Percentiles rank a stretch among this genome's conserved stretches.
Evolutionary conservation across 1,140 invertebrate species (phyloP).

Genomic region (Neodiprion virginianus): DNA sequence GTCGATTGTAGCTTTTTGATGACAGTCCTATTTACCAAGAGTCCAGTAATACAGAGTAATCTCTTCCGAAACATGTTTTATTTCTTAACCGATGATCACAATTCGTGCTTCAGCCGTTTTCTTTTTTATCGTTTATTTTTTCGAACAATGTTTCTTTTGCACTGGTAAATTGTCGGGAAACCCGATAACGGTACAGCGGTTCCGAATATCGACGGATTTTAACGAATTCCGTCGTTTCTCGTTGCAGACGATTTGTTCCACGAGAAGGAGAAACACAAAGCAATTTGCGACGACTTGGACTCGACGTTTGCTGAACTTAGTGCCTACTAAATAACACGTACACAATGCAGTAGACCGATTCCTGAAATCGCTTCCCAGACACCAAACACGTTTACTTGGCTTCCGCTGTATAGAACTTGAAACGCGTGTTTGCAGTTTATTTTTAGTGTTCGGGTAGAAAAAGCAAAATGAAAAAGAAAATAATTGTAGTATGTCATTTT

Average conservation of each 20-base stretch:
- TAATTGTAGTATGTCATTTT: no score
- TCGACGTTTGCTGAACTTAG: constrained; percentile 91
- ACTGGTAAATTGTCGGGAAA: not conserved
- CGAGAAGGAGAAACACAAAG: constrained; percentile 96
- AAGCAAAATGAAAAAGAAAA: constrained; percentile 11
- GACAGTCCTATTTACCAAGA: not conserved
- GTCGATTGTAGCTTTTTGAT: not conserved
- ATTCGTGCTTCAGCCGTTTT: not conserved
- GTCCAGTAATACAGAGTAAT: no score
- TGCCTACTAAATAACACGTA: constrained; percentile 72
- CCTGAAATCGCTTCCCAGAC: no score
- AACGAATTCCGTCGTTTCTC: constrained; percentile 45
- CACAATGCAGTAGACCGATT: not conserved
- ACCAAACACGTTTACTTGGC: no score
- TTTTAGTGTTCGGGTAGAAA: constrained; percentile 14
- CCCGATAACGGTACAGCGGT: not conserved
- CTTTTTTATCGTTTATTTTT: constrained; percentile 14
- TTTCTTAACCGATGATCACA: no score
- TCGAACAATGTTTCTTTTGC: not conserved
- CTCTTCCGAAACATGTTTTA: no score
- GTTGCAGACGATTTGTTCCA: constrained; percentile 89
- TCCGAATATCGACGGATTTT: not conserved
- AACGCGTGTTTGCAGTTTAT: constrained; percentile 7
- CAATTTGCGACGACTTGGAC: constrained; percentile 97
- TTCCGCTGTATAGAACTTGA: no score